Evolutionary conservation across 2,888 invertebrate species (phyloP).

Genomic region (Lissonota sp.): DNA sequence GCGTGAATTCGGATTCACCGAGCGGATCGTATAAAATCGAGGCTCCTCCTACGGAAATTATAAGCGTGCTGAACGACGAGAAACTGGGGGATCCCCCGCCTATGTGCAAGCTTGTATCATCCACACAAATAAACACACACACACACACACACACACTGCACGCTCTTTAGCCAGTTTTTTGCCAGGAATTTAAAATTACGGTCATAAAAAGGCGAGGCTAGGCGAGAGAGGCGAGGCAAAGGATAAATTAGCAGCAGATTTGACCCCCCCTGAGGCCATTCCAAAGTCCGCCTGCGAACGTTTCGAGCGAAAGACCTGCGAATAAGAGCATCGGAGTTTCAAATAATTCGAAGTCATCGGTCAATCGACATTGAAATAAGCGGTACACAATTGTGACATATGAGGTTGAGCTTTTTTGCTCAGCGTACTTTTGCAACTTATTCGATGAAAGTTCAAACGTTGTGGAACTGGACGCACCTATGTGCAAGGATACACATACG

Average conservation of each 20-base stretch:
- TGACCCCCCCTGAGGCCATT: conserved; percentile 70
- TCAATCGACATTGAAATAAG: neutral
- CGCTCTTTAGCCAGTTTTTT: conserved; percentile 72
- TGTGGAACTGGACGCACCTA: conserved; percentile 21
- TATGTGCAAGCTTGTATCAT: conserved; percentile 15
- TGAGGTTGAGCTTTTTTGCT: too few relatives aligned
- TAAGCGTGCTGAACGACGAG: neutral
- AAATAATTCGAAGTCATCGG: neutral
- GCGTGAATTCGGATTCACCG: conserved; percentile 45
- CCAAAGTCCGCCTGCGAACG: conserved; percentile 30
- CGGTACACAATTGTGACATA: too few relatives aligned
- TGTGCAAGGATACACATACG: conserved; percentile 21
- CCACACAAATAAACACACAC: conserved; percentile 66
- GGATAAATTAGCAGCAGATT: conserved; percentile 78
- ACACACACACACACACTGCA: conserved; percentile 65
- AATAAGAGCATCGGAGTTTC: neutral
- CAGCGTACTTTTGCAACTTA: too few relatives aligned
- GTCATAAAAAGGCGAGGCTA: conserved; percentile 79
- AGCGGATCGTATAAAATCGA: conserved; percentile 34
- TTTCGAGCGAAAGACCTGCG: neutral
- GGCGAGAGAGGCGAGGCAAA: conserved; percentile 49
- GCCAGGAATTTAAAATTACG: conserved; percentile 80
- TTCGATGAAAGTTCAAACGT: neutral
- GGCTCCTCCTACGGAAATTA: conserved; percentile 51
- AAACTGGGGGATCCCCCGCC: conserved; percentile 20